Conservation (phyloP, 2,113 vertebrate species). For the Actinemys pallida region DNA sequence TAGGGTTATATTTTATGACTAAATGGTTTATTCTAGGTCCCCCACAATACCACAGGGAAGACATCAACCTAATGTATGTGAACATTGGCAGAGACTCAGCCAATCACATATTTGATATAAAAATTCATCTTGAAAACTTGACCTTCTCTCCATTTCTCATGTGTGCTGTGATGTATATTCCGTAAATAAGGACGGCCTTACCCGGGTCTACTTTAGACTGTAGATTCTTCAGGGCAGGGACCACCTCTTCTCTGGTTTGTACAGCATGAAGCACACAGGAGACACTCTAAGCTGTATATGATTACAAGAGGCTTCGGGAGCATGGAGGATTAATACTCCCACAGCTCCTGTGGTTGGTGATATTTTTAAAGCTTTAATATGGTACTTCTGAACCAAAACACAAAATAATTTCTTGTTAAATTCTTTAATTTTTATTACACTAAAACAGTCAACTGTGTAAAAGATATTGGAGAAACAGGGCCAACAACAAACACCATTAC, state of each 20-base stretch:
- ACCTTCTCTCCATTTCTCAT: neutral
- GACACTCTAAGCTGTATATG: neutral
- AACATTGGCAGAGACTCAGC: neutral
- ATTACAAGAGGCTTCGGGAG: neutral
- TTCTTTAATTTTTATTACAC: constrained; percentile 72
- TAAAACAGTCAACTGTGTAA: constrained; percentile 57
- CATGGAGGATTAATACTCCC: neutral
- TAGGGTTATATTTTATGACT: neutral
- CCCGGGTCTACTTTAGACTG: neutral
- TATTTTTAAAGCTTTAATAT: neutral
- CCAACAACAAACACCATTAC: constrained; percentile 36
- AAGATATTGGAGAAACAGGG: constrained; percentile 15
- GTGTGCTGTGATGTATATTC: neutral
- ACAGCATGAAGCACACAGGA: accelerated
- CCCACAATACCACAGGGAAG: neutral
- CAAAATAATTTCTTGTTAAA: constrained; percentile 48
- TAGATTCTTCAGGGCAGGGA: neutral
- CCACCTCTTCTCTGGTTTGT: neutral
- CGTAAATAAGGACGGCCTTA: neutral
- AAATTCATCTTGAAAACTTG: neutral
- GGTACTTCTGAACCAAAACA: constrained; percentile 18
- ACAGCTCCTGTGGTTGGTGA: neutral
- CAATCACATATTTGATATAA: neutral
- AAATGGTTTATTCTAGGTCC: neutral
- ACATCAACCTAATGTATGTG: neutral